Evolutionary conservation across 2,797 vertebrate species (phyloP), one percentile per base, ranked within the genome.

Genomic region (Scleropages formosus): DNA sequence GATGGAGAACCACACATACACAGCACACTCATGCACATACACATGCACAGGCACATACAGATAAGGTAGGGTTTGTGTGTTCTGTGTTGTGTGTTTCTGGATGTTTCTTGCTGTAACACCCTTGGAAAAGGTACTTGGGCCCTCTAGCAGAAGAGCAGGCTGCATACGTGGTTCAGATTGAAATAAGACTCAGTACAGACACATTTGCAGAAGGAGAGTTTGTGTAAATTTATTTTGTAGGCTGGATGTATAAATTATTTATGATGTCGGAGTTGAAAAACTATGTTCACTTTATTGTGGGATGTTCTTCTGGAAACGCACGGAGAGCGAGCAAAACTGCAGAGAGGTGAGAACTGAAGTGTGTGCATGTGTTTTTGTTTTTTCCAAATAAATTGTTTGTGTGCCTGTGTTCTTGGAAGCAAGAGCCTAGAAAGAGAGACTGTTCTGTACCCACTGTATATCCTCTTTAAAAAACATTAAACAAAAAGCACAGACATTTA

Each of bases 161-260:
- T 39, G 39, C 39, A 2, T 31, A 39, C 39, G 39, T 39, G 31
- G 39, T n/a, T n/a, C n/a, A n/a, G n/a, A n/a, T n/a, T n/a, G n/a
- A n/a, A n/a, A n/a, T n/a, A n/a, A n/a, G n/a, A n/a, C n/a, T n/a
- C n/a, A n/a, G n/a, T n/a, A n/a, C n/a, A 31, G 64, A 60, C 61
- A 24, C 46, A 76, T 39, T 26, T 46, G 11, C 18, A 39, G 27
- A 68, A 47, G 67, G 49, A 67, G 26, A 18, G 58, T 83, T 81
- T 79, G 79, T 85, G 79, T 81, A 78, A 80, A 87, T 84, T 85
- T 84, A 87, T 87, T n/a, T 84, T 81, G 79, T 83, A 83, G 84
- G 84, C 86, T 81, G 78, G 81, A 82, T 80, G 72, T 18, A 71
- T 85, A 84, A 87, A 85, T 89, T 81, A 85, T 85, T 83, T 71